phyloP scores from a whole-genome alignment of 1,140 invertebrate species.

The Cydia fagiglandana region DNA sequence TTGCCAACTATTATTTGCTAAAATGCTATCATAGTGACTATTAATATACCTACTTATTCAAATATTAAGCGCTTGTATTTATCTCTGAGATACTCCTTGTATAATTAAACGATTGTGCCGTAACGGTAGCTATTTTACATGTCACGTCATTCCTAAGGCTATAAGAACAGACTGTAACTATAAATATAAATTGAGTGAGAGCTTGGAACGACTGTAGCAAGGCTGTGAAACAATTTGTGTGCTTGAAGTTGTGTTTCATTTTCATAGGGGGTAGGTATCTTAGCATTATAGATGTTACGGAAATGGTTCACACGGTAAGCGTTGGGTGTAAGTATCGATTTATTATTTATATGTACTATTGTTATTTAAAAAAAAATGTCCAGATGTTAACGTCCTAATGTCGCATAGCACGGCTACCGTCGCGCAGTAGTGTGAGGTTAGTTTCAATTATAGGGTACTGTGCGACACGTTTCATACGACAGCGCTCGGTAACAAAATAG shows the following conservation, averaged over 20 bases:
- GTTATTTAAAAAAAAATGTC: slow-evolving; percentile 53
- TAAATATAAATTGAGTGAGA: slow-evolving; percentile 55
- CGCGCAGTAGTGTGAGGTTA: slow-evolving; percentile 44
- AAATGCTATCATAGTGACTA: slow-evolving; percentile 13
- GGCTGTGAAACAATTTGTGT: slow-evolving; percentile 70
- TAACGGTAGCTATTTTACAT: slow-evolving; percentile 64
- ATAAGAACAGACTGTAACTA: slow-evolving; percentile 58
- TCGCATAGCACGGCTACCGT: slow-evolving; percentile 51
- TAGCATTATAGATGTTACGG: slow-evolving; percentile 36
- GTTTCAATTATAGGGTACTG: slow-evolving; percentile 47
- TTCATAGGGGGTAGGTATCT: slow-evolving; percentile 35
- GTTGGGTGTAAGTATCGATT: slow-evolving; percentile 38
- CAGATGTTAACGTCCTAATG: slow-evolving; percentile 60
- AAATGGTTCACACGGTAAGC: slow-evolving; percentile 42
- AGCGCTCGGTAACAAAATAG: slow-evolving; percentile 67
- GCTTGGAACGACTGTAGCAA: slow-evolving; percentile 70
- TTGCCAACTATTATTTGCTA: slow-evolving; percentile 1
- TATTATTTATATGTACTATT: slow-evolving; percentile 43
- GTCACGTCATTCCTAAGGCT: slow-evolving; percentile 67
- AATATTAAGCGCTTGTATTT: slow-evolving; percentile 9
- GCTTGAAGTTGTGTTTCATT: slow-evolving; percentile 48
- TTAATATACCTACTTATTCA: background rate
- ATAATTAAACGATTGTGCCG: slow-evolving; percentile 33
- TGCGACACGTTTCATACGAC: slow-evolving; percentile 47
- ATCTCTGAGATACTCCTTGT: slow-evolving; percentile 22